phyloP scores from a whole-genome alignment of 2,888 invertebrate species.

The Morpho achilles region DNA sequence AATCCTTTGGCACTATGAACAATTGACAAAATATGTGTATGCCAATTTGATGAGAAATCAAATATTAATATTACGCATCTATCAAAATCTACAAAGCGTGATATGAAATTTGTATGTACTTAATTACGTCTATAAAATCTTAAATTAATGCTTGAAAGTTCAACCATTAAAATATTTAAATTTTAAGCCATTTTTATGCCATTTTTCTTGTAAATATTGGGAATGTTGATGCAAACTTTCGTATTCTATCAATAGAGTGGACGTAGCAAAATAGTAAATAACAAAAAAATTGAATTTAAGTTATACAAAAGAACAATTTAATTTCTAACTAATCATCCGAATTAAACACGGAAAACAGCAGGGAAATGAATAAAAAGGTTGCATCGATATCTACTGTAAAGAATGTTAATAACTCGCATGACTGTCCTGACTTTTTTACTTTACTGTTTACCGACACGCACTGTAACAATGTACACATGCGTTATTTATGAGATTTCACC shows the following conservation, averaged over 20 bases:
- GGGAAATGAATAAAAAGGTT: slow-evolving; percentile 21
- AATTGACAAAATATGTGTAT: too few relatives aligned
- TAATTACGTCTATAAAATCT: too few relatives aligned
- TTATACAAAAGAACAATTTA: neutral
- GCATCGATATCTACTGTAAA: slow-evolving; percentile 19
- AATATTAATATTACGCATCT: too few relatives aligned
- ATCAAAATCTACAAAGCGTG: too few relatives aligned
- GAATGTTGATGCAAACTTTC: neutral
- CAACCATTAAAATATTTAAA: too few relatives aligned
- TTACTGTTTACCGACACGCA: slow-evolving; percentile 31
- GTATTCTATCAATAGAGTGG: neutral
- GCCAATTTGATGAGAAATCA: too few relatives aligned
- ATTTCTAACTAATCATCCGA: slow-evolving; percentile 21
- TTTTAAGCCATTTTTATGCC: too few relatives aligned
- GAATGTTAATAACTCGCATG: slow-evolving; percentile 30
- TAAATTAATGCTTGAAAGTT: too few relatives aligned
- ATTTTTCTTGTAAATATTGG: too few relatives aligned
- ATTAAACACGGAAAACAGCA: slow-evolving; percentile 21
- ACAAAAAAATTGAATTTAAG: neutral
- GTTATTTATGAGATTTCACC: slow-evolving; percentile 34
- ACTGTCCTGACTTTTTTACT: slow-evolving; percentile 26
- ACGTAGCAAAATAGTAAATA: neutral
- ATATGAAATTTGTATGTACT: too few relatives aligned
- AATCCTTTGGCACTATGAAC: too few relatives aligned
- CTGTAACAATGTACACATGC: slow-evolving; percentile 25